phyloP scores from a whole-genome alignment of 2,888 invertebrate species.

The Dynastes tityus region DNA sequence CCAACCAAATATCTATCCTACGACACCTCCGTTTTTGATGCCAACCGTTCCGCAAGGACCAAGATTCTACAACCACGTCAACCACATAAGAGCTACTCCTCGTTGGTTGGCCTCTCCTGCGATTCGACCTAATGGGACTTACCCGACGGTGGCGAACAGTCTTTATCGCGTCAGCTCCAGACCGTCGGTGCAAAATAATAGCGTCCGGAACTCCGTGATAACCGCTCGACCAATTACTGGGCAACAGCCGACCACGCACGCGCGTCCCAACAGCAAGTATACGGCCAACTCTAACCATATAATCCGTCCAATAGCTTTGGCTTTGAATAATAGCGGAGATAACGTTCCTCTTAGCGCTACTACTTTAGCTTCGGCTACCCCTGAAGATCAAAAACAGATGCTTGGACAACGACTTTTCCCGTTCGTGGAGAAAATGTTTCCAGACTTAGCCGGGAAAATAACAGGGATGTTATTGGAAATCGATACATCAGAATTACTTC shows the following conservation, averaged over 20 bases:
- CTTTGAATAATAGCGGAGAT: too few relatives aligned
- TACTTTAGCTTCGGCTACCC: not conserved
- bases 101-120: conserved; percentile 87
- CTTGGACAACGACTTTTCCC: conserved; percentile 98
- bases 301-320: not conserved
- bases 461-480: conserved; percentile 95
- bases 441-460: conserved; percentile 95
- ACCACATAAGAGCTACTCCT: conserved; percentile 91
- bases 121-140: conserved; percentile 79
- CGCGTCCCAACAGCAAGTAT: conserved; percentile 87
- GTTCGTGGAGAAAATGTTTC: conserved; percentile 94
- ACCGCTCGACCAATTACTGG: conserved; percentile 87
- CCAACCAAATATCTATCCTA: conserved; percentile 82
- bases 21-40: conserved; percentile 82
- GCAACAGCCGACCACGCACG: conserved; percentile 82
- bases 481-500: conserved; percentile 96
- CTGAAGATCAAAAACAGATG: conserved; percentile 60
- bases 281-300: conserved; percentile 75
- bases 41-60: conserved; percentile 93
- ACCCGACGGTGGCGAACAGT: conserved; percentile 71
- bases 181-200: conserved; percentile 75
- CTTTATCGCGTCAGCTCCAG: conserved; percentile 63
- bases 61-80: conserved; percentile 90
- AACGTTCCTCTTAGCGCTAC: not conserved
- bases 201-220: conserved; percentile 79